Percentiles rank a stretch among this genome's conserved stretches.
Evolutionary conservation across 2,113 vertebrate genomes (phyloP).

Genomic region (Neodon shergylaensis): DNA sequence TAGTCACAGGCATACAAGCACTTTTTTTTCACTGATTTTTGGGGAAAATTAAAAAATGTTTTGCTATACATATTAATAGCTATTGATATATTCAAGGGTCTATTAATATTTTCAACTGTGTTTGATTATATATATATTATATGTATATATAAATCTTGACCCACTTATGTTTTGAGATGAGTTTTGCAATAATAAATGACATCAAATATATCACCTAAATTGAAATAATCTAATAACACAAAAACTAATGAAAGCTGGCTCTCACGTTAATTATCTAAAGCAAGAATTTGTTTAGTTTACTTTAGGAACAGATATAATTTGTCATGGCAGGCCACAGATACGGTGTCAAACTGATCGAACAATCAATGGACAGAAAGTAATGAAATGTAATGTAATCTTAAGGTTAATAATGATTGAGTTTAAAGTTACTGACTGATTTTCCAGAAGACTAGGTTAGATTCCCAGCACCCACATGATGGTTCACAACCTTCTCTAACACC

Average conservation of each 20-base stretch:
- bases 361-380: slow-evolving; percentile 88
- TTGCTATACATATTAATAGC: slow-evolving; percentile 51
- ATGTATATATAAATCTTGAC: background rate
- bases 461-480: background rate
- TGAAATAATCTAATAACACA: slow-evolving; percentile 79
- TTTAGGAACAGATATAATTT: slow-evolving; percentile 85
- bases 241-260: slow-evolving; percentile 86
- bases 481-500: background rate
- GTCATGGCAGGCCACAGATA: slow-evolving; percentile 88
- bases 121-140: slow-evolving; percentile 49
- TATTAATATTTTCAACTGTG: slow-evolving; percentile 19
- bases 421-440: slow-evolving; percentile 57
- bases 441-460: background rate
- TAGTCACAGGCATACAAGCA: slow-evolving; percentile 66
- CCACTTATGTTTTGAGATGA: slow-evolving; percentile 78
- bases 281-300: slow-evolving; percentile 87
- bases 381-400: slow-evolving; percentile 86
- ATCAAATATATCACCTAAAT: slow-evolving; percentile 74
- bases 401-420: slow-evolving; percentile 79
- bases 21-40: slow-evolving; percentile 58
- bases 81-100: slow-evolving; percentile 32
- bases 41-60: background rate
- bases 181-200: slow-evolving; percentile 79
- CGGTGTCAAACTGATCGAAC: slow-evolving; percentile 83
- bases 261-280: slow-evolving; percentile 85